Evolutionary conservation across 2,797 vertebrate species (phyloP).

Genomic region (Platyrinchus mystaceus): DNA sequence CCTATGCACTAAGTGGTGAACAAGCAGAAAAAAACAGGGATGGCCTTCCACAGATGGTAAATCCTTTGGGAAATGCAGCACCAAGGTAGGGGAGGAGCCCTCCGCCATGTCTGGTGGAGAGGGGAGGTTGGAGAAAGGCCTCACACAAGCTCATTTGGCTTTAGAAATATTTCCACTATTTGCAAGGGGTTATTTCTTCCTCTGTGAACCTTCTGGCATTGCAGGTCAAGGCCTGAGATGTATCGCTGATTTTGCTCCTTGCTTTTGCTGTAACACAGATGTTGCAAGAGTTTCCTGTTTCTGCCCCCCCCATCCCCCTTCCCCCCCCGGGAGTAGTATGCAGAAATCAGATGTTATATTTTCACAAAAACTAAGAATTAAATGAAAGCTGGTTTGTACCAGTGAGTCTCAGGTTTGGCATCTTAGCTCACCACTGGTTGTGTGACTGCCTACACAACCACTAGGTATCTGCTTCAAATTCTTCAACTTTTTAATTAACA

Average conservation of each 20-base stretch:
- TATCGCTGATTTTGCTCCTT: neutral
- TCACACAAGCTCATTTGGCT: accelerated
- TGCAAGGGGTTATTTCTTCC: neutral
- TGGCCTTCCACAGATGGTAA: neutral
- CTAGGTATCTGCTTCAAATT: neutral
- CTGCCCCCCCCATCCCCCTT: too few species aligned
- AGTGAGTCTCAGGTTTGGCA: neutral
- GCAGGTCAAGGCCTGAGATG: neutral
- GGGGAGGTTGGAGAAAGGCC: neutral
- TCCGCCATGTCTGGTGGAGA: accelerated
- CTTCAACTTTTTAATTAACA: neutral
- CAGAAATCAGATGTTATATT: neutral
- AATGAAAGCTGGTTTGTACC: neutral
- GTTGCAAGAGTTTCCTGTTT: neutral
- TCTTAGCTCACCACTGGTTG: accelerated
- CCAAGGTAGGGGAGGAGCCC: neutral
- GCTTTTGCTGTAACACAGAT: neutral
- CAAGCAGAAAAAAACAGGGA: neutral
- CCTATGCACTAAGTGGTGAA: accelerated
- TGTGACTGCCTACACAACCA: neutral
- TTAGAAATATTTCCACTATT: neutral
- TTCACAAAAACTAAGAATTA: neutral
- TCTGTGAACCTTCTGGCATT: neutral
- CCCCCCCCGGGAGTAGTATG: accelerated
- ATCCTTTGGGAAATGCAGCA: neutral